Evolutionary conservation across 2,797 vertebrate genomes (phyloP), one percentile per base, ranked within the genome.

Genomic region (Pangasius djambal): DNA sequence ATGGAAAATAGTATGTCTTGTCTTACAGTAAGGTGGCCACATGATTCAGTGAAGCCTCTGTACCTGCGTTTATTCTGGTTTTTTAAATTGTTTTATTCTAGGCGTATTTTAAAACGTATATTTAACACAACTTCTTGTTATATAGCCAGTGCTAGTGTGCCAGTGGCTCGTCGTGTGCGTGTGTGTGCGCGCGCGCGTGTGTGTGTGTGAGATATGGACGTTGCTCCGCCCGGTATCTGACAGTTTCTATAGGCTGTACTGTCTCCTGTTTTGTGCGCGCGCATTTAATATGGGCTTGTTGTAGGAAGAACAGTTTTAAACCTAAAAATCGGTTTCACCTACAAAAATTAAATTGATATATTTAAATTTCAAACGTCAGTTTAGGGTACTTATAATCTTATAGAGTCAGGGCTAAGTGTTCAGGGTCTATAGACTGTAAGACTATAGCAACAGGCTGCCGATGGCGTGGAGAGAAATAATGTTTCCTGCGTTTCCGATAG

Each of bases 181-280:
- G 78, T 82, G 79, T 4, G 18, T 83, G 9, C 44, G 81, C 8
- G 44, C 8, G 44, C 8, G 44, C 3, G 44, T 44, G 44, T 8
- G 6, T 44, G 44, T 44, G 40, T 44, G 44, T 44, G 37, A 37
- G 6, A 44, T 8, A 44, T 83, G 59, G 12, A 13, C 4, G 55
- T 57, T 69, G 63, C 87, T 88, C 88, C 89, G 70, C 85, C 87
- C 88, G 81, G 37, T 20, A 83, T 34, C 81, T 81, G 65, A 90
- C 50, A 81, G 78, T 52, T 90, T 90, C 90, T 91, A 89, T 92
- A 89, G 91, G 85, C 67, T 82, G 9, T 44, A 63, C 52, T 16
- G 3, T 15, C n/a, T 15, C 55, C 79, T 15, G 37, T 74, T 20
- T 57, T 74, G 7, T 67, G 61, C 8, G 79, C 10, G 5, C 57